A percentile compares a stretch with the other conserved stretches of the same genome.
Conservation (phyloP, 1,140 invertebrate species). For the Acarapis woodi region DNA sequence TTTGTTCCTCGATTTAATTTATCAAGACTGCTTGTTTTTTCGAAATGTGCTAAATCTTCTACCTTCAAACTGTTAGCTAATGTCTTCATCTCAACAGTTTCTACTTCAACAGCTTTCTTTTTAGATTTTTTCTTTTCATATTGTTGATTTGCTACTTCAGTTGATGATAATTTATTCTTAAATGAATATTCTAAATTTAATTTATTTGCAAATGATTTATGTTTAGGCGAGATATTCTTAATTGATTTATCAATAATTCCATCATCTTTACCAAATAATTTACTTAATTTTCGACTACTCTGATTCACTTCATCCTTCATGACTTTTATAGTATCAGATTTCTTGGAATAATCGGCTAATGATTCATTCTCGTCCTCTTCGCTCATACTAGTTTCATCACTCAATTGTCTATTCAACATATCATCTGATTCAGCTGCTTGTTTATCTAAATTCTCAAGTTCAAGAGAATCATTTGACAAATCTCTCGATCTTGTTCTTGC, state of each 20-base stretch:
- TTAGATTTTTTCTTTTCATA: no score
- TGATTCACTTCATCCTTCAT: constrained; percentile 1
- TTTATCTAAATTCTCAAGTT: constrained; percentile 20
- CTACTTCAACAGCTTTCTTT: not conserved
- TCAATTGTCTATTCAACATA: not conserved
- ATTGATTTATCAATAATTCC: no score
- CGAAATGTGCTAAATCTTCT: no score
- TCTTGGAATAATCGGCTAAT: constrained; percentile 1
- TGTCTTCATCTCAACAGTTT: not conserved
- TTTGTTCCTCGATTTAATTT: no score
- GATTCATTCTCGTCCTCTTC: constrained; percentile 3
- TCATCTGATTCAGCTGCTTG: constrained; percentile 13
- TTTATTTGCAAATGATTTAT: no score
- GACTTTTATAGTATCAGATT: not conserved
- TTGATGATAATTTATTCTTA: no score
- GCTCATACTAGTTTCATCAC: constrained; percentile 4
- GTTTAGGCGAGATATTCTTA: no score
- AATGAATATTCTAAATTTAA: no score
- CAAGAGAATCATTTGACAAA: constrained; percentile 20
- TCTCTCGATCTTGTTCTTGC: constrained; percentile 35
- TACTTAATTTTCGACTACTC: not conserved
- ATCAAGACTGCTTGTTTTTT: no score
- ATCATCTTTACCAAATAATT: no score
- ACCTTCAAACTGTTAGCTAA: not conserved
- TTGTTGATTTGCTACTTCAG: no score